A percentile compares a stretch with the other conserved stretches of the same genome.
phyloP scores from a whole-genome alignment of 2,797 vertebrate genomes.

The Monodelphis domestica region DNA sequence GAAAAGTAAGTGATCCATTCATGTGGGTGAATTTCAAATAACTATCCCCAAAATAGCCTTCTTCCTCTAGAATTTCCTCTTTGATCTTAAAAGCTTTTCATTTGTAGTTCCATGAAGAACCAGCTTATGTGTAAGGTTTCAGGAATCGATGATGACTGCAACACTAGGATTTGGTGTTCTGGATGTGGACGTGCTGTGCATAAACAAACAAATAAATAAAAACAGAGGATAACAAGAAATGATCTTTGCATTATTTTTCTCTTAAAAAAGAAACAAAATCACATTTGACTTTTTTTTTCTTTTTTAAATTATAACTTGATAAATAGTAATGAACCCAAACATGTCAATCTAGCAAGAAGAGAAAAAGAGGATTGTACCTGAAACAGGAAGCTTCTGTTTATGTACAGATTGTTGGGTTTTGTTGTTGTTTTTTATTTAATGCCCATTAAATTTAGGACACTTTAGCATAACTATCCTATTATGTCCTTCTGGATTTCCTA shows the following conservation, averaged over 20 bases:
- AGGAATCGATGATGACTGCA: neutral
- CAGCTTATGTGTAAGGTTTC: neutral
- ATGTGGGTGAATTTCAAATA: conserved; percentile 28
- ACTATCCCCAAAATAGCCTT: neutral
- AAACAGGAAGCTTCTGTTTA: neutral
- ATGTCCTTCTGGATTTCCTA: neutral
- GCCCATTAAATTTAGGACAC: neutral
- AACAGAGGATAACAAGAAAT: conserved; percentile 31
- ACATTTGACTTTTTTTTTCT: conserved; percentile 37
- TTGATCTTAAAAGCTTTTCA: conserved; percentile 10
- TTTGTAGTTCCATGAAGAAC: neutral
- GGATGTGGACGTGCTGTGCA: conserved; percentile 13
- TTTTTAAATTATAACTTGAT: conserved; percentile 7
- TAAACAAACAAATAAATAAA: neutral
- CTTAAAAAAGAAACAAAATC: conserved; percentile 23
- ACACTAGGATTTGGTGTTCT: neutral
- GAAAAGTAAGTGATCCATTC: conserved; percentile 31
- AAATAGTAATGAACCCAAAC: neutral
- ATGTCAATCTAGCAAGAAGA: neutral
- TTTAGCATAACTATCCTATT: neutral
- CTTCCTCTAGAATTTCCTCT: conserved; percentile 22
- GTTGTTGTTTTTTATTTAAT: neutral
- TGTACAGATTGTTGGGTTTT: neutral
- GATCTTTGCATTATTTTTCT: neutral
- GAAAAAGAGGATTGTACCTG: neutral